These are phyloP conservation scores for Dendrolimus pini DNA, from an alignment of 2,888 invertebrate genomes.

Conservation along the genomic window DNA sequence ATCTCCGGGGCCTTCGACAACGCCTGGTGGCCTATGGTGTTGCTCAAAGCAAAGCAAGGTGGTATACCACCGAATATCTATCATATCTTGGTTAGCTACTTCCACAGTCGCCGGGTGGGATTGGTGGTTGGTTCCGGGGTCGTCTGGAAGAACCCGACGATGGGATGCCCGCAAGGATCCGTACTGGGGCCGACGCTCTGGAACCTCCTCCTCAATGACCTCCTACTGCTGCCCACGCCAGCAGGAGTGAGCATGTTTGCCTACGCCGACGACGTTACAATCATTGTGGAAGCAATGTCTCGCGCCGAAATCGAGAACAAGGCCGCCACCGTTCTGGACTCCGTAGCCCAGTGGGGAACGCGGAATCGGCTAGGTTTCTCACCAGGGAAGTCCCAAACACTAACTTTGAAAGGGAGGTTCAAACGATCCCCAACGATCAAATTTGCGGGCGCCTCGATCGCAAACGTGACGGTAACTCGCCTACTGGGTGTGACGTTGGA, in stretches of 20 bases:
- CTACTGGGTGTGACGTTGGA: slow-evolving; percentile 17
- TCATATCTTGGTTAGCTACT: slow-evolving; percentile 19
- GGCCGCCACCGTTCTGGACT: slow-evolving; percentile 3
- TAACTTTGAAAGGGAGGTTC: slow-evolving; percentile 12
- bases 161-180: slow-evolving; percentile 23
- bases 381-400: slow-evolving; percentile 10
- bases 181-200: slow-evolving; percentile 20
- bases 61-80: slow-evolving; percentile 23
- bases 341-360: slow-evolving; percentile 9
- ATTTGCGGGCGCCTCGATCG: slow-evolving; percentile 3
- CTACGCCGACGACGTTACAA: slow-evolving; percentile 21
- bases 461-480: background rate
- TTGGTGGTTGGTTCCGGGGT: slow-evolving; percentile 12
- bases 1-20: slow-evolving; percentile 28
- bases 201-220: slow-evolving; percentile 21
- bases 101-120: slow-evolving; percentile 13
- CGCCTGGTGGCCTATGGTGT: slow-evolving; percentile 33
- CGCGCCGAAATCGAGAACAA: slow-evolving; percentile 9
- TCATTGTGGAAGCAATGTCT: slow-evolving; percentile 14
- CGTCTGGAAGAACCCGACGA: slow-evolving; percentile 14
- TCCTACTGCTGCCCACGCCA: slow-evolving; percentile 16
- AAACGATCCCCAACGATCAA: slow-evolving; percentile 3
- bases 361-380: slow-evolving; percentile 19
- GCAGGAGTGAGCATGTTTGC: slow-evolving; percentile 11
- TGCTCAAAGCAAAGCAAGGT: slow-evolving; percentile 18